phyloP scores from a whole-genome alignment of 2,888 invertebrate species.

The Noctua fimbriata region DNA sequence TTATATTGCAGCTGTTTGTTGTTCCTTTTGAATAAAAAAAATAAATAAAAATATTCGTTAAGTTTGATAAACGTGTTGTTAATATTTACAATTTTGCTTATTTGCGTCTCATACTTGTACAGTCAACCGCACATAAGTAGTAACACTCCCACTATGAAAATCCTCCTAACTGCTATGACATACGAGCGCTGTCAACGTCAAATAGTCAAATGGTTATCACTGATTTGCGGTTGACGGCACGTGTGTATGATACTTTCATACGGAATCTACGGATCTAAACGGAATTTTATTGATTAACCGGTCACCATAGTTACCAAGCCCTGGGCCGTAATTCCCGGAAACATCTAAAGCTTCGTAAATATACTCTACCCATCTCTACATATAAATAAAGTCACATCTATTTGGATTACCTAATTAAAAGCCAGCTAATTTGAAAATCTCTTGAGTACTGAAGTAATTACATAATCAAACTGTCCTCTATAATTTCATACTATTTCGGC shows the following conservation, averaged over 20 bases:
- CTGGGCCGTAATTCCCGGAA: slow-evolving; percentile 17
- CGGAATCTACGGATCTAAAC: slow-evolving; percentile 3
- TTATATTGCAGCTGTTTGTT: no score
- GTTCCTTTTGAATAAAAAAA: no score
- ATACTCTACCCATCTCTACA: not conserved
- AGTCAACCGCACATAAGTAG: not conserved
- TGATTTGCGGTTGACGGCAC: not conserved
- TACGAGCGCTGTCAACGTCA: not conserved
- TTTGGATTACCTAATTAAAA: not conserved
- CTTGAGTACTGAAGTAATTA: slow-evolving; percentile 6
- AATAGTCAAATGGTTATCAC: not conserved
- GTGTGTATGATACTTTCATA: not conserved
- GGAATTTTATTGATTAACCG: slow-evolving; percentile 45
- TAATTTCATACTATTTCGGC: slow-evolving; percentile 33
- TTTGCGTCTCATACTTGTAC: not conserved
- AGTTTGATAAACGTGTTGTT: not conserved
- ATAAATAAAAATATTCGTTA: no score
- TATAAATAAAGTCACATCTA: slow-evolving; percentile 10
- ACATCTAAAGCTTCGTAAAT: slow-evolving; percentile 15
- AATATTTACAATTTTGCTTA: not conserved
- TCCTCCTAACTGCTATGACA: not conserved
- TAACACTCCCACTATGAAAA: not conserved
- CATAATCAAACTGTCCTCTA: slow-evolving; percentile 21
- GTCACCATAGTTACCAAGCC: slow-evolving; percentile 44
- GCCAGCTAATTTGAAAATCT: not conserved